These are phyloP conservation scores for Lithophane semibrunnea DNA, from an alignment of 2,888 invertebrate genomes.

Conservation along the genomic window DNA sequence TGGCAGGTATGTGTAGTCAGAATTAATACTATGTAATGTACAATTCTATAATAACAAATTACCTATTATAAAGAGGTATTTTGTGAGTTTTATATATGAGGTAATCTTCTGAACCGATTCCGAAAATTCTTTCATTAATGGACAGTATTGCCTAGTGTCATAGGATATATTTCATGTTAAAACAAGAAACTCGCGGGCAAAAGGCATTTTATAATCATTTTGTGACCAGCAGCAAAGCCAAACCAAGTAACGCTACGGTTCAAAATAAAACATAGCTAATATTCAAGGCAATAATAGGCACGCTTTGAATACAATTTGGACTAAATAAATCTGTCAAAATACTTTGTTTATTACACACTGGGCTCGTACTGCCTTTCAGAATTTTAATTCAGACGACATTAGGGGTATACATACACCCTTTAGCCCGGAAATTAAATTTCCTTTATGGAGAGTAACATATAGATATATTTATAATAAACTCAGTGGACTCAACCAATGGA, in stretches of 20 bases:
- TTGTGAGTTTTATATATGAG: not conserved
- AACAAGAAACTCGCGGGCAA: not conserved
- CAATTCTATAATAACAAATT: not conserved
- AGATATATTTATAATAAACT: slow-evolving; percentile 42
- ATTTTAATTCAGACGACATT: slow-evolving; percentile 64
- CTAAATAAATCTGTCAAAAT: slow-evolving; percentile 64
- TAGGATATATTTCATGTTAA: not conserved
- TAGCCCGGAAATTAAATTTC: slow-evolving; percentile 68
- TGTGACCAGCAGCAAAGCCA: not conserved
- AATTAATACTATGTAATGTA: not conserved
- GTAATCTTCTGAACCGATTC: not conserved
- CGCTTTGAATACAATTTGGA: slow-evolving; percentile 47
- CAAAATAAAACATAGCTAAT: slow-evolving; percentile 30
- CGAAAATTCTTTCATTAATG: not conserved
- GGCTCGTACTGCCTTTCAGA: slow-evolving; percentile 52
- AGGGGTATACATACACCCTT: slow-evolving; percentile 42
- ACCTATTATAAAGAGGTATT: not conserved
- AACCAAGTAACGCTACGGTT: not conserved
- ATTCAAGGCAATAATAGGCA: slow-evolving; percentile 23
- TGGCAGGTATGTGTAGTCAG: not conserved
- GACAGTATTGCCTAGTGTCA: not conserved
- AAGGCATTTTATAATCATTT: not conserved
- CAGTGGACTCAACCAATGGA: slow-evolving; percentile 24
- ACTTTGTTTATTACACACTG: slow-evolving; percentile 63
- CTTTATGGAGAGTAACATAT: slow-evolving; percentile 52